These are phyloP conservation scores for Perca fluviatilis DNA, from an alignment of 2,113 vertebrate species.

Conservation along the genomic window DNA sequence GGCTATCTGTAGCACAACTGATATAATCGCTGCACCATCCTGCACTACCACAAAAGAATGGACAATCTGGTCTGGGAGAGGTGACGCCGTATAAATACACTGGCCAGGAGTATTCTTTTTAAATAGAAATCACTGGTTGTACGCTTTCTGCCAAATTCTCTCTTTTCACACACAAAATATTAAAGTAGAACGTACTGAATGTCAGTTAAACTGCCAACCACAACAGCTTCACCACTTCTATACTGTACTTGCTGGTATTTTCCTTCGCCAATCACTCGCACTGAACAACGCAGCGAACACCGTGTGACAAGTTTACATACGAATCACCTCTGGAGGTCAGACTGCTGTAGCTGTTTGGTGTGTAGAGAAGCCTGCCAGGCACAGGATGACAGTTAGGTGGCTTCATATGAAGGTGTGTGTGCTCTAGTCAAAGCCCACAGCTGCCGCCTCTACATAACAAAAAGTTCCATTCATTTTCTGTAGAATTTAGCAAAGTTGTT, in stretches of 20 bases:
- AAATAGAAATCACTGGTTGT: conserved; percentile 51
- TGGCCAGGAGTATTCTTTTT: conserved; percentile 30
- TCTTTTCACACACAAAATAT: conserved; percentile 26
- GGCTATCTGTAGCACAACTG: conserved; percentile 68
- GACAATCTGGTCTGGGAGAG: conserved; percentile 56
- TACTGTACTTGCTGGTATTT: conserved; percentile 18
- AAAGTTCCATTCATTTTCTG: conserved; percentile 16
- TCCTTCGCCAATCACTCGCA: conserved; percentile 37
- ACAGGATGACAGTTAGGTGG: background rate
- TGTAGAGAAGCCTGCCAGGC: conserved; percentile 13
- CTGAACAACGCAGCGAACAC: conserved; percentile 36
- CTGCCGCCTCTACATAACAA: background rate
- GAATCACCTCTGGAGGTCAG: conserved; percentile 39
- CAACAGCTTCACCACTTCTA: conserved; percentile 43
- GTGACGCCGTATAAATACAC: conserved; percentile 5
- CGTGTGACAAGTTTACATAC: conserved; percentile 80
- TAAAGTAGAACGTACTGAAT: conserved; percentile 57
- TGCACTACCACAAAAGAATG: conserved; percentile 56
- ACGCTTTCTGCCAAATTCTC: conserved; percentile 73
- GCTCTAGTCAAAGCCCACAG: conserved; percentile 21
- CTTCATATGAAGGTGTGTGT: background rate
- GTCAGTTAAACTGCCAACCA: conserved; percentile 79
- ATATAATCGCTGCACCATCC: conserved; percentile 51
- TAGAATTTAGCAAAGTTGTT: conserved; percentile 25
- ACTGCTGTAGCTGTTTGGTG: conserved; percentile 10